Evolutionary conservation across 2,888 invertebrate genomes (phyloP), one percentile per base, ranked within the genome.

Genomic region (Vanessa cardui): DNA sequence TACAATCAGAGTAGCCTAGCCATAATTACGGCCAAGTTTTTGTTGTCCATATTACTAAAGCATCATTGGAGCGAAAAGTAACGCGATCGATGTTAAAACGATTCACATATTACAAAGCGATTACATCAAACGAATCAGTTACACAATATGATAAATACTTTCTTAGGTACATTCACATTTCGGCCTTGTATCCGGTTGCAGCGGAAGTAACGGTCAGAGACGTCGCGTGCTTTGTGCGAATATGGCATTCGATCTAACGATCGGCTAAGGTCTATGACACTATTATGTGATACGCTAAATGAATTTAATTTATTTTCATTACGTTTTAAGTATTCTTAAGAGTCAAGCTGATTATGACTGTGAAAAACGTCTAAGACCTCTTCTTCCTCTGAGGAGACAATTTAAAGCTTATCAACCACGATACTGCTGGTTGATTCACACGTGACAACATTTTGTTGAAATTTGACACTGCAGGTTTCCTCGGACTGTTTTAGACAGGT

Each of bases 141-240:
- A 63, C 56, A 65, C 66, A 69, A 71, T 61, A 64, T 47, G 58
- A 58, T 61, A 63, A 33, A 69, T 46, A 70, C 69, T 70, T 73
- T 74, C 72, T 21, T 33, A 56, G 73, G 66, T 45, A 64, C 74
- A 64, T 71, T 77, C 75, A 74, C 76, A 73, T 69, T 73, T 69
- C 63, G 72, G 64, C 33, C 52, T 46, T 66, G 77, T 73, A 76
- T 81, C 80, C 80, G 80, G 78, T 69, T 84, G 78, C 79, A 78
- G 68, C 85, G 89, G 89, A 88, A 86, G 84, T 88, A 85, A 89
- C 87, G 83, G 88, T 80, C 80, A 71, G 66, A 64, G 81, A 78
- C 84, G 81, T 78, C 84, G 84, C 84, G 84, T 56, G 54, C 54
- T 31, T 31, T 16, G 54, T 85, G 86, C 86, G 56, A 60, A 64